Evolutionary conservation across 2,797 vertebrate species (phyloP).

Genomic region (Rhinoraja longicauda): DNA sequence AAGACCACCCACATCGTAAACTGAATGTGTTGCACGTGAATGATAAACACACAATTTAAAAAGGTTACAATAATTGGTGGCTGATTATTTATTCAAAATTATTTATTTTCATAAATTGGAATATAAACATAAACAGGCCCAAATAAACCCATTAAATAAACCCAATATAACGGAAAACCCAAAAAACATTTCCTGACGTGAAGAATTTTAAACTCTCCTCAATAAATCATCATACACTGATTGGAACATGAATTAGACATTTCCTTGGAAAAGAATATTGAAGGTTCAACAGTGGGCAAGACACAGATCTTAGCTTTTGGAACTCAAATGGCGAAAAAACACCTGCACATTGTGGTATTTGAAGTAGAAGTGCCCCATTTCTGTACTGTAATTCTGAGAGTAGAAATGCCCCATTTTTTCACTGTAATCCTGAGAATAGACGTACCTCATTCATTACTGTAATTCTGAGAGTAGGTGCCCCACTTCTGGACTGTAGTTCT

Average conservation of each 20-base stretch:
- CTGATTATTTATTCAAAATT: background rate
- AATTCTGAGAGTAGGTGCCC: too few species aligned
- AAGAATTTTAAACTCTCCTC: conserved; percentile 3
- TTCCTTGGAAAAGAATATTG: background rate
- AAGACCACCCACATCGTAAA: too few species aligned
- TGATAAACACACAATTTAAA: background rate
- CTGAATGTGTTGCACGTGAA: too few species aligned
- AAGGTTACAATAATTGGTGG: background rate
- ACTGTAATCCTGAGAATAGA: too few species aligned
- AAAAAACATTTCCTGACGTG: background rate
- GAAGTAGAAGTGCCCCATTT: too few species aligned
- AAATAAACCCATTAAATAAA: background rate
- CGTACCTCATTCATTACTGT: too few species aligned
- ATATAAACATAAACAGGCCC: background rate
- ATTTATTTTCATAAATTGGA: background rate
- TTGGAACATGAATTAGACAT: background rate
- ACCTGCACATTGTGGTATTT: background rate
- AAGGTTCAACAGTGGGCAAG: background rate
- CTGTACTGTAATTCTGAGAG: too few species aligned
- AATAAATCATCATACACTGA: background rate
- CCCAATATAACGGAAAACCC: too few species aligned
- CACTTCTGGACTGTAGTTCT: too few species aligned
- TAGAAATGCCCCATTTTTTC: too few species aligned
- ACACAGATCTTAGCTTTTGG: too few species aligned
- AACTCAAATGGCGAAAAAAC: background rate